Conservation (phyloP, 1,140 invertebrate genomes). For the Drosophila nannoptera region DNA sequence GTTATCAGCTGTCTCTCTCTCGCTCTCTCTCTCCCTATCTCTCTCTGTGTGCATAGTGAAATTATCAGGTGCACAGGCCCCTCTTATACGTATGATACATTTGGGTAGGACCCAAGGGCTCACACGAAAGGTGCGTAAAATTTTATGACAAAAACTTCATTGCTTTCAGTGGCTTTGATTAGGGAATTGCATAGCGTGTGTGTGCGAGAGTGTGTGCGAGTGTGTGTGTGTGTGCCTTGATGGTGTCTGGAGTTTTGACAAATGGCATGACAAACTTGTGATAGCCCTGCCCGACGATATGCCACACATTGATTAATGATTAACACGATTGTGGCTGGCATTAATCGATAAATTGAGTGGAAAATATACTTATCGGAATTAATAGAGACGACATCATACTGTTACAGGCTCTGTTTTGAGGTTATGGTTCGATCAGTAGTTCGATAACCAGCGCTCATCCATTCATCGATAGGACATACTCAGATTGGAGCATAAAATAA, state of each 20-base stretch:
- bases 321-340: slow-evolving; percentile 1
- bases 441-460: too few relatives aligned
- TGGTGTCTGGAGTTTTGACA: slow-evolving; percentile 38
- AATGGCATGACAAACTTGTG: slow-evolving; percentile 33
- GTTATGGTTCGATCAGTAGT: too few relatives aligned
- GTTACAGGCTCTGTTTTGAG: too few relatives aligned
- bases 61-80: slow-evolving; percentile 57
- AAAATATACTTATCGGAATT: neutral
- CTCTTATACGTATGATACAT: slow-evolving; percentile 9
- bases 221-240: slow-evolving; percentile 10
- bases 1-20: slow-evolving; percentile 63
- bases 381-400: neutral
- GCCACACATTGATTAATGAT: slow-evolving; percentile 37
- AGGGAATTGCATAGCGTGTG: slow-evolving; percentile 46
- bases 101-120: slow-evolving; percentile 5
- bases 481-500: too few relatives aligned
- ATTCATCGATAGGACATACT: too few relatives aligned
- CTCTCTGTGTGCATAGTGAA: slow-evolving; percentile 39
- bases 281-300: slow-evolving; percentile 10
- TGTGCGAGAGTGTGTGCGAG: slow-evolving; percentile 1
- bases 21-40: neutral
- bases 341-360: slow-evolving; percentile 20
- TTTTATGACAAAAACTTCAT: slow-evolving; percentile 64
- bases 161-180: slow-evolving; percentile 56
- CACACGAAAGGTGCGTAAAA: slow-evolving; percentile 52